Conservation (phyloP, 2,113 vertebrate genomes). For the Ginglymostoma cirratum region DNA sequence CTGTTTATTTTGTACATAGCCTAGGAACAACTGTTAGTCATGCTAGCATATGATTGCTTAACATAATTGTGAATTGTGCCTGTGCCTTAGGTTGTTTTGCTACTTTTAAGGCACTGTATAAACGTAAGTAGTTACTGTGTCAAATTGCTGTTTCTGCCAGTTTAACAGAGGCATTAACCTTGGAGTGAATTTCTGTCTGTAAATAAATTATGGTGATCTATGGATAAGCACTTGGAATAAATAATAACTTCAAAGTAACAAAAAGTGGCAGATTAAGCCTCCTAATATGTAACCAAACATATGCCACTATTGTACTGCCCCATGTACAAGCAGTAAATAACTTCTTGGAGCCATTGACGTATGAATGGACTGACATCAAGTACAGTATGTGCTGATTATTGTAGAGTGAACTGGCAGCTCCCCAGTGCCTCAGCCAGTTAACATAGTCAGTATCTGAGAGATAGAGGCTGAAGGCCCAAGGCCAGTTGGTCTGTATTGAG, state of each 20-base stretch:
- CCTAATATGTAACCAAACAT: background rate
- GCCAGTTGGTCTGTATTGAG: background rate
- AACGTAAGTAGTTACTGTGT: background rate
- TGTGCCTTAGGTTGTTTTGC: background rate
- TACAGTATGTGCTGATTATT: background rate
- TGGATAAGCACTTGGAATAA: background rate
- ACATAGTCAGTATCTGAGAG: background rate
- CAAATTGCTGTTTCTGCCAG: background rate
- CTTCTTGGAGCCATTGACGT: background rate
- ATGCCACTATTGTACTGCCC: background rate
- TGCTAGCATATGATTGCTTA: background rate
- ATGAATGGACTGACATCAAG: constrained; percentile 1
- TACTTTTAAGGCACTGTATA: background rate
- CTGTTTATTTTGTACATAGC: background rate
- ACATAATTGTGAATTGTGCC: background rate
- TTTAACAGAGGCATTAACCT: background rate
- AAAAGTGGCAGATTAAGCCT: background rate
- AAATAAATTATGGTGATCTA: background rate
- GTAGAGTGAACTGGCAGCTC: background rate
- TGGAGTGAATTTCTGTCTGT: background rate
- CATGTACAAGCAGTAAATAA: background rate
- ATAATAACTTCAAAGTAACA: background rate
- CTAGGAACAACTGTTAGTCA: background rate
- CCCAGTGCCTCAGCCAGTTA: background rate
- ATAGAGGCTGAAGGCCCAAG: background rate